Evolutionary conservation across 2,888 invertebrate species (phyloP).

Genomic region (Cheilosia urbana): DNA sequence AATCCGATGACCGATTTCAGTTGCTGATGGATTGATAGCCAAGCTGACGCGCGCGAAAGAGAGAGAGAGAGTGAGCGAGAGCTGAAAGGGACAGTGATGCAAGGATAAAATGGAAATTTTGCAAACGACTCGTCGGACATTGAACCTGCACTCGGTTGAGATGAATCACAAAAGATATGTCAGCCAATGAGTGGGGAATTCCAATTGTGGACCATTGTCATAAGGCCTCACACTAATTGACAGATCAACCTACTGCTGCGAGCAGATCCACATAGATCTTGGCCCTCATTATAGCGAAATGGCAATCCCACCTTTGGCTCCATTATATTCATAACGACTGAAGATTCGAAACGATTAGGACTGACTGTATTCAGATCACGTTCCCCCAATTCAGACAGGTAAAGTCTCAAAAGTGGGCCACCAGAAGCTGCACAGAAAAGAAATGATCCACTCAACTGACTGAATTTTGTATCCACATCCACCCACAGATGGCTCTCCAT

Average conservation of each 20-base stretch:
- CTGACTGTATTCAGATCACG: conserved; percentile 55
- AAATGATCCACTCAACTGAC: conserved; percentile 13
- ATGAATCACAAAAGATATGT: conserved; percentile 29
- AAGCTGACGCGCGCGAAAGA: conserved; percentile 22
- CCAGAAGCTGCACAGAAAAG: background rate
- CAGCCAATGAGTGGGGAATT: background rate
- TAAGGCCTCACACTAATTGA: conserved; percentile 51
- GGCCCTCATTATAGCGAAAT: conserved; percentile 61
- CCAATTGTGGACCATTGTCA: conserved; percentile 29
- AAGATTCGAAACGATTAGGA: conserved; percentile 52
- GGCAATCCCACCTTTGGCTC: conserved; percentile 37
- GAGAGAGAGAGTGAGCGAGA: background rate
- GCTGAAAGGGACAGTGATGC: conserved; percentile 69
- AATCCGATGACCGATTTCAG: conserved; percentile 73
- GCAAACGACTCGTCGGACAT: conserved; percentile 15
- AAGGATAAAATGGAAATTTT: conserved; percentile 61
- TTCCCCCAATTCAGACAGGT: conserved; percentile 44
- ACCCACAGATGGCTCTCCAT: conserved; percentile 14
- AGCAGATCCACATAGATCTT: background rate
- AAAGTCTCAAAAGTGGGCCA: conserved; percentile 52
- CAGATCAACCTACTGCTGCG: conserved; percentile 19
- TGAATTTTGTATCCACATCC: conserved; percentile 11
- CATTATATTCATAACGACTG: conserved; percentile 61
- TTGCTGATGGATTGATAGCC: conserved; percentile 73
- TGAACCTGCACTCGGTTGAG: conserved; percentile 21